Percentiles rank a stretch among this genome's conserved stretches.
phyloP scores from a whole-genome alignment of 1,140 invertebrate genomes.

The Eulimnadia texana region DNA sequence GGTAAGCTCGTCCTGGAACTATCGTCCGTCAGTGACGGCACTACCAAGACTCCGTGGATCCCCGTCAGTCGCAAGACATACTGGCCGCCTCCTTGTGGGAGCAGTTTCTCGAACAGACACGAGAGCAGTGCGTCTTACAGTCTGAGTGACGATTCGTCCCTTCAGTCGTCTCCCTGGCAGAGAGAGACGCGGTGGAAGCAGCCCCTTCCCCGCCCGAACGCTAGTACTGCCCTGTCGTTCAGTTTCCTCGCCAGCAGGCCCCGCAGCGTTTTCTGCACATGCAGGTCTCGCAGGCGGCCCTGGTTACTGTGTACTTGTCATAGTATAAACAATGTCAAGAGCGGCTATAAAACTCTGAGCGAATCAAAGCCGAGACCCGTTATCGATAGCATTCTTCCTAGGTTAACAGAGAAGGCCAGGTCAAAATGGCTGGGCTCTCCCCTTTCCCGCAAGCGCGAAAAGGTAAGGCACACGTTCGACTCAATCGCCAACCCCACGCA shows the following conservation, averaged over 20 bases:
- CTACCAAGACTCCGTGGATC: conserved; percentile 65
- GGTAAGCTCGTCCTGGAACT: conserved; percentile 76
- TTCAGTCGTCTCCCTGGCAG: conserved; percentile 75
- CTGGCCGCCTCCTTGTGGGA: conserved; percentile 49
- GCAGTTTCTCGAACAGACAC: conserved; percentile 27
- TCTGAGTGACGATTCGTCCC: conserved; percentile 56
- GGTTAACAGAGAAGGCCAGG: neutral
- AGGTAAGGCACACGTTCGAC: neutral
- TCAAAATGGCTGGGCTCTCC: neutral
- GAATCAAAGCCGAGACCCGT: neutral
- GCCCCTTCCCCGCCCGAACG: conserved; percentile 47
- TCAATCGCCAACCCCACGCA: neutral
- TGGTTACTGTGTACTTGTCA: neutral
- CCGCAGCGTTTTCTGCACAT: neutral
- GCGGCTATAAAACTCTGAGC: neutral
- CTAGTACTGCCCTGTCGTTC: conserved; percentile 54
- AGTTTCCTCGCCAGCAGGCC: conserved; percentile 34
- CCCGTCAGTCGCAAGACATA: conserved; percentile 71
- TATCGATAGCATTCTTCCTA: neutral
- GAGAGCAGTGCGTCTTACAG: conserved; percentile 16
- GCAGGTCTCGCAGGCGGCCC: neutral
- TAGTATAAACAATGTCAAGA: neutral
- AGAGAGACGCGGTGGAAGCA: conserved; percentile 77
- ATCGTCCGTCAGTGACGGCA: conserved; percentile 54
- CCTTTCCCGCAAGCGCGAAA: neutral